These are phyloP conservation scores for Acrobasis repandana DNA, from an alignment of 2,888 invertebrate species.

Conservation along the genomic window DNA sequence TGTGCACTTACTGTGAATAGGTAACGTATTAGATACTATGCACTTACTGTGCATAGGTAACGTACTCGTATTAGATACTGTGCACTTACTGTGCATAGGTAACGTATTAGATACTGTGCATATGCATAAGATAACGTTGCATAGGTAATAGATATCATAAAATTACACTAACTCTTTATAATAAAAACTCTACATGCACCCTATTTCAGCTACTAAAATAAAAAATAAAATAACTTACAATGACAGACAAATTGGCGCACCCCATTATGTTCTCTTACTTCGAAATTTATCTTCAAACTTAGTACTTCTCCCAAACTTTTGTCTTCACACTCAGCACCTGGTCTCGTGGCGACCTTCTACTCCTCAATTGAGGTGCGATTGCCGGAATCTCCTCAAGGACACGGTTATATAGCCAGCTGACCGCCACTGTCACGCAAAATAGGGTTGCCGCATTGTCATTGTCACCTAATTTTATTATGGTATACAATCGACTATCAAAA, in stretches of 20 bases:
- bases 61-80: no score
- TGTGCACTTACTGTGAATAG: no score
- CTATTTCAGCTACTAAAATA: not conserved
- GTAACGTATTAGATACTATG: no score
- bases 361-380: conserved; percentile 44
- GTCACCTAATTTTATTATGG: not conserved
- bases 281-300: no score
- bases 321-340: not conserved
- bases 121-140: no score
- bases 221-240: conserved; percentile 52
- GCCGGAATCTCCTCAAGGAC: conserved; percentile 54
- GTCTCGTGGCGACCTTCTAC: not conserved
- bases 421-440: conserved; percentile 27
- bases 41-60: no score
- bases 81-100: no score
- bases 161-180: no score
- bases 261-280: conserved; percentile 50
- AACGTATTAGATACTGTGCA: no score
- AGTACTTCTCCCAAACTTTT: not conserved
- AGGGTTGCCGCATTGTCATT: conserved; percentile 44
- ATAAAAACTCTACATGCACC: no score
- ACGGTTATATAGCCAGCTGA: conserved; percentile 56
- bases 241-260: conserved; percentile 39
- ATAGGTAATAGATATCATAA: no score
- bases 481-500: no score